These are phyloP conservation scores for Trachymyrmex septentrionalis DNA, from an alignment of 1,140 invertebrate species.

Conservation along the genomic window DNA sequence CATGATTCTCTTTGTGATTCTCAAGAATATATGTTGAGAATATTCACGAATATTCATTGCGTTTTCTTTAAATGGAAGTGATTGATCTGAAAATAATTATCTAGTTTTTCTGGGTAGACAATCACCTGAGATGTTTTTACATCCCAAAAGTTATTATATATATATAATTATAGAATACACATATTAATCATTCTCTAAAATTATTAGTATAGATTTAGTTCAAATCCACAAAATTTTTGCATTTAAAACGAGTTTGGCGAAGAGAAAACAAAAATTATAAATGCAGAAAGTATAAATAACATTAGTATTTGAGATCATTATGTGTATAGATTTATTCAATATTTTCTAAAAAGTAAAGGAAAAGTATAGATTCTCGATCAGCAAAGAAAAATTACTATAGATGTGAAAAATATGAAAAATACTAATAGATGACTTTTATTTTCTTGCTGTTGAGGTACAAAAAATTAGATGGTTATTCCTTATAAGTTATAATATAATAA, in stretches of 20 bases:
- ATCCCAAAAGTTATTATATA: constrained; percentile 2
- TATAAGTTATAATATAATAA: neutral
- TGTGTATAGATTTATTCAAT: no score
- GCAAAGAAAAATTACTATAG: neutral
- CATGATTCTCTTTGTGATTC: neutral
- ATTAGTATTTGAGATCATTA: no score
- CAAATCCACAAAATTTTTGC: no score
- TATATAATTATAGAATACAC: neutral
- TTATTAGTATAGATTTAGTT: no score
- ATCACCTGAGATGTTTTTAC: neutral
- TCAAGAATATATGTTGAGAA: neutral
- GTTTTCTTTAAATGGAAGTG: neutral
- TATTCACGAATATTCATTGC: no score
- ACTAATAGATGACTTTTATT: neutral
- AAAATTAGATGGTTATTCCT: neutral
- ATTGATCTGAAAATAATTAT: neutral
- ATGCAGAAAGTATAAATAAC: no score
- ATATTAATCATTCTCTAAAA: no score
- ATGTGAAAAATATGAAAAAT: neutral
- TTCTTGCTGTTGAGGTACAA: neutral
- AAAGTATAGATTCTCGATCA: neutral
- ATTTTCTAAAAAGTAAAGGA: neutral
- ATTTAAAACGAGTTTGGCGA: no score
- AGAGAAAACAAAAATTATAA: no score
- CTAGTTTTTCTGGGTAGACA: neutral